phyloP scores from a whole-genome alignment of 2,888 invertebrate species.

The Andrena fulva region DNA sequence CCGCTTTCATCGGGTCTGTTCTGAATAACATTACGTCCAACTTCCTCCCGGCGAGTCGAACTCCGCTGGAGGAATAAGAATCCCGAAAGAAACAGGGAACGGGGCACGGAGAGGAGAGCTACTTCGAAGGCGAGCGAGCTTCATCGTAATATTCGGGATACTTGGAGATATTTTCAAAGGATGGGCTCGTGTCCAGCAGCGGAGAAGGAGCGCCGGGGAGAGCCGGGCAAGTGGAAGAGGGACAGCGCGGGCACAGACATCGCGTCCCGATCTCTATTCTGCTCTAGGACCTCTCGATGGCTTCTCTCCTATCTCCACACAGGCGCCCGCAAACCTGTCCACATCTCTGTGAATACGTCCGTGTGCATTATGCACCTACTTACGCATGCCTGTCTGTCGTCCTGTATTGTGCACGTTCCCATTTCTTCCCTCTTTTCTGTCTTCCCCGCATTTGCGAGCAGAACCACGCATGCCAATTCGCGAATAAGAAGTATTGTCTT shows the following conservation, averaged over 20 bases:
- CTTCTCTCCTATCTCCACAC: conserved; percentile 35
- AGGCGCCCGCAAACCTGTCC: not conserved
- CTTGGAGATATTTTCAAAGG: conserved; percentile 78
- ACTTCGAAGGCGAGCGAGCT: conserved; percentile 61
- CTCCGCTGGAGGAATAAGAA: conserved; percentile 56
- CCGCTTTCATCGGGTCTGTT: conserved; percentile 48
- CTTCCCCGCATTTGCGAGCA: not conserved
- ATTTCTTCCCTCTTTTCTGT: not conserved
- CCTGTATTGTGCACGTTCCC: conserved; percentile 12
- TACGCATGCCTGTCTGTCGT: conserved; percentile 40
- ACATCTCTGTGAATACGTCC: not conserved
- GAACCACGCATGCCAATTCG: not conserved
- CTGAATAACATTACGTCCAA: conserved; percentile 48
- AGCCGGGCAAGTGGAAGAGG: conserved; percentile 17
- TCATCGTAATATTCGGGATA: conserved; percentile 71
- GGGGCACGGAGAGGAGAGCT: conserved; percentile 33
- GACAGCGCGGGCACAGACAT: conserved; percentile 61
- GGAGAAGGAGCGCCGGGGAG: conserved; percentile 14
- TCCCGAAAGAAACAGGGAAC: conserved; percentile 36
- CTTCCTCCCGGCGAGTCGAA: conserved; percentile 40
- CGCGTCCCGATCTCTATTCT: conserved; percentile 74
- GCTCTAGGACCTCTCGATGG: conserved; percentile 52
- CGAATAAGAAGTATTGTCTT: not conserved
- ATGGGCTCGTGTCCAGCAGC: conserved; percentile 78
- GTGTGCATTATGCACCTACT: conserved; percentile 16